A percentile compares a stretch with the other conserved stretches of the same genome.
Evolutionary conservation across 2,797 vertebrate genomes (phyloP).

Genomic region (Cyprinodon diabolis): DNA sequence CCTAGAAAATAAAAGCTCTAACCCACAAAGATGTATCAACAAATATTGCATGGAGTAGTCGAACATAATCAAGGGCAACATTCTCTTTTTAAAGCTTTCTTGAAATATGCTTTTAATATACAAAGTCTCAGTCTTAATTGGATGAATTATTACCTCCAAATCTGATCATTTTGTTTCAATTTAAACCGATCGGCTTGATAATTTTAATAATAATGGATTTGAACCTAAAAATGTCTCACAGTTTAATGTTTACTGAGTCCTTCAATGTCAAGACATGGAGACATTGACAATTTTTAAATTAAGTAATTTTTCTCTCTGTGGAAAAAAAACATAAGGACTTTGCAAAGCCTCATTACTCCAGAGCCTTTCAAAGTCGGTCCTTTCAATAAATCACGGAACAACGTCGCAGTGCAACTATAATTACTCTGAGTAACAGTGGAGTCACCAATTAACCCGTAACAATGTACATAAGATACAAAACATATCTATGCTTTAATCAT

Average conservation of each 20-base stretch:
- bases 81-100: neutral
- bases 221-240: neutral
- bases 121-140: neutral
- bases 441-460: constrained; percentile 18
- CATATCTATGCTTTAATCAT: neutral
- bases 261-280: constrained; percentile 40
- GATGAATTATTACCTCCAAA: neutral
- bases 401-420: constrained; percentile 7
- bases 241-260: constrained; percentile 35
- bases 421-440: constrained; percentile 24
- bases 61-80: neutral
- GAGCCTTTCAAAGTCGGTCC: constrained; percentile 19
- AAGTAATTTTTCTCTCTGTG: constrained; percentile 49
- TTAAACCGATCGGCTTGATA: neutral
- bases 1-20: neutral
- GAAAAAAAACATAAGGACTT: constrained; percentile 30
- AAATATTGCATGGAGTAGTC: neutral
- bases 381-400: constrained; percentile 30
- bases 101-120: neutral
- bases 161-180: neutral
- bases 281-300: constrained; percentile 50
- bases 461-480: neutral
- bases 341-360: constrained; percentile 56
- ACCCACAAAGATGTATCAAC: neutral
- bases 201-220: neutral